phyloP scores from a whole-genome alignment of 2,888 invertebrate genomes.

The Drosophila suboccidentalis region DNA sequence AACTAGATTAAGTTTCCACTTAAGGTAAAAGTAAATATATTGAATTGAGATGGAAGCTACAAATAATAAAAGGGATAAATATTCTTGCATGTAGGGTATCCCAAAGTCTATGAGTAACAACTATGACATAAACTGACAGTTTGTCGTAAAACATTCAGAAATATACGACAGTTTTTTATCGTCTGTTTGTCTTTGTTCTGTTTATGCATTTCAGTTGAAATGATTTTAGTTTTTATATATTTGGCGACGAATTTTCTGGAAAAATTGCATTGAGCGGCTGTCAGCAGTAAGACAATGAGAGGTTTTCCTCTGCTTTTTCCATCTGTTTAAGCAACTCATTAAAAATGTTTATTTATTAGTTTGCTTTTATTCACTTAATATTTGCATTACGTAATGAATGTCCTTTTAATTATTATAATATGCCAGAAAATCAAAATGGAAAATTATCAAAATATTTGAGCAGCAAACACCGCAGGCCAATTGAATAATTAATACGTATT shows the following conservation, averaged over 20 bases:
- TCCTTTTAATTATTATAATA: slow-evolving; percentile 19
- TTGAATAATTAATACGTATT: slow-evolving; percentile 60
- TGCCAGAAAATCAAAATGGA: slow-evolving; percentile 15
- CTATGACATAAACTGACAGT: neutral
- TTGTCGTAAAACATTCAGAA: slow-evolving; percentile 7
- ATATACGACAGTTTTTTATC: slow-evolving; percentile 11
- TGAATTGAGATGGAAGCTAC: no score
- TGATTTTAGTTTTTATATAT: neutral
- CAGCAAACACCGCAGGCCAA: slow-evolving; percentile 2
- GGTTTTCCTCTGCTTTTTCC: neutral
- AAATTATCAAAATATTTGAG: slow-evolving; percentile 35
- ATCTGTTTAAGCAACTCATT: neutral
- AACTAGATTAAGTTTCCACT: no score
- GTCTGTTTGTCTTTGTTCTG: slow-evolving; percentile 13
- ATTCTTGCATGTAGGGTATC: neutral
- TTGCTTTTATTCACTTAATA: slow-evolving; percentile 1
- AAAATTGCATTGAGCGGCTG: slow-evolving; percentile 1
- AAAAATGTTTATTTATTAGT: slow-evolving; percentile 20
- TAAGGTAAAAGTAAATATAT: no score
- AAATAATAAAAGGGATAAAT: no score
- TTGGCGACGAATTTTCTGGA: neutral
- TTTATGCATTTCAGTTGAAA: slow-evolving; percentile 7
- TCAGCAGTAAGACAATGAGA: neutral
- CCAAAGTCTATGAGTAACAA: neutral
- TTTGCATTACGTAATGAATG: slow-evolving; percentile 15